These are phyloP conservation scores for Battus philenor DNA, from an alignment of 1,140 invertebrate species.

Conservation along the genomic window DNA sequence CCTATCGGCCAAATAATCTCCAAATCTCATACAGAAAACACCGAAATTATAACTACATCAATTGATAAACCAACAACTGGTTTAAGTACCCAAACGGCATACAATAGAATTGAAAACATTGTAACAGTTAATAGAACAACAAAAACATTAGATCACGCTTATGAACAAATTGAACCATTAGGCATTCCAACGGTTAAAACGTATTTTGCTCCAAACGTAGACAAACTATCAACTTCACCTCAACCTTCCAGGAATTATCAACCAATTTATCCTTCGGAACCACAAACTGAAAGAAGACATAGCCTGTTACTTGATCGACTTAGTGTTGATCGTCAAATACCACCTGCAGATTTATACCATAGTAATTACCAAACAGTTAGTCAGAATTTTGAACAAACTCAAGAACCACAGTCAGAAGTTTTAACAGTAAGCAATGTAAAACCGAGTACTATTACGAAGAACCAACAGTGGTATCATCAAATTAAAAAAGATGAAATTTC, in stretches of 20 bases:
- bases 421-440: slow-evolving; percentile 63
- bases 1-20: slow-evolving; percentile 58
- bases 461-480: slow-evolving; percentile 66
- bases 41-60: slow-evolving; percentile 62
- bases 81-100: slow-evolving; percentile 60
- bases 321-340: slow-evolving; percentile 58
- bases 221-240: slow-evolving; percentile 43
- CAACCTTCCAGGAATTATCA: slow-evolving; percentile 45
- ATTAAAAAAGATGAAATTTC: slow-evolving; percentile 38
- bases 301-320: slow-evolving; percentile 60
- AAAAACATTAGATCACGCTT: slow-evolving; percentile 57
- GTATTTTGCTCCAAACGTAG: slow-evolving; percentile 48
- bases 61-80: slow-evolving; percentile 37
- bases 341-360: slow-evolving; percentile 49
- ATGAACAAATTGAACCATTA: slow-evolving; percentile 46
- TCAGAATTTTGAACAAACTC: slow-evolving; percentile 48
- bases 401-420: slow-evolving; percentile 62
- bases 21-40: slow-evolving; percentile 52
- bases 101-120: slow-evolving; percentile 62
- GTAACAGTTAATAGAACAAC: slow-evolving; percentile 61
- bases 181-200: slow-evolving; percentile 53
- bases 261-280: slow-evolving; percentile 41
- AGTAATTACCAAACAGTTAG: slow-evolving; percentile 36
- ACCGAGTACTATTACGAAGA: slow-evolving; percentile 58
- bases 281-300: slow-evolving; percentile 56